A percentile compares a stretch with the other conserved stretches of the same genome.
These are phyloP conservation scores for Yponomeuta plumbellus DNA, from an alignment of 2,888 invertebrate genomes.

Conservation along the genomic window DNA sequence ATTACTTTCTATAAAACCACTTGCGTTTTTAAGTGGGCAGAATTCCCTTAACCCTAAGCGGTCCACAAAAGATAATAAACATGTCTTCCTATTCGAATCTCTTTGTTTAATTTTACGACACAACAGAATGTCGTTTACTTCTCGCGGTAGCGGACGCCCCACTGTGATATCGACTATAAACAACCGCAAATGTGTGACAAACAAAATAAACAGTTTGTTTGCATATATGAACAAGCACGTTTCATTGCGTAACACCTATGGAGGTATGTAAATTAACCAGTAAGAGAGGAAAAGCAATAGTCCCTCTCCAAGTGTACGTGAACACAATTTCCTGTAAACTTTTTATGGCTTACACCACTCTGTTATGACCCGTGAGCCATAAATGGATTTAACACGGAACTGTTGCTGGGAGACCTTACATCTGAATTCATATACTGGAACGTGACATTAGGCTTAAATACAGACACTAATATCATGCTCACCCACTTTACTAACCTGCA, in stretches of 20 bases:
- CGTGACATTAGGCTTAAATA: no score
- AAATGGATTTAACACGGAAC: background rate
- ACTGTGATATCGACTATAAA: constrained; percentile 31
- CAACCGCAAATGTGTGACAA: constrained; percentile 27
- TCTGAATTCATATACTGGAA: no score
- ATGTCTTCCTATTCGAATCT: background rate
- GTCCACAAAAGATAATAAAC: constrained; percentile 4
- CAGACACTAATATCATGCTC: no score
- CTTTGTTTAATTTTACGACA: constrained; percentile 16
- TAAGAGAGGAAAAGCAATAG: constrained; percentile 6
- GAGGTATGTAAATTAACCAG: constrained; percentile 2
- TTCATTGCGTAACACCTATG: constrained; percentile 35
- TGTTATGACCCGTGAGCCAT: background rate
- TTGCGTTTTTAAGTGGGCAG: background rate
- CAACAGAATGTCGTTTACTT: constrained; percentile 34
- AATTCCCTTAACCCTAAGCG: background rate
- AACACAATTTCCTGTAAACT: constrained; percentile 1
- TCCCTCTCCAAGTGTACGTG: background rate
- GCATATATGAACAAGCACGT: constrained; percentile 24
- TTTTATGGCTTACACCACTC: background rate
- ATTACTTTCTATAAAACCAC: no score
- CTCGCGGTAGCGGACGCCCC: constrained; percentile 43
- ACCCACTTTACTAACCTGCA: no score
- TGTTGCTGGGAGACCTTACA: background rate
- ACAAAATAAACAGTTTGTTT: constrained; percentile 32